Base-by-base conservation (phyloP, 2,113 vertebrate species). In the Thomomys bottae region DNA sequence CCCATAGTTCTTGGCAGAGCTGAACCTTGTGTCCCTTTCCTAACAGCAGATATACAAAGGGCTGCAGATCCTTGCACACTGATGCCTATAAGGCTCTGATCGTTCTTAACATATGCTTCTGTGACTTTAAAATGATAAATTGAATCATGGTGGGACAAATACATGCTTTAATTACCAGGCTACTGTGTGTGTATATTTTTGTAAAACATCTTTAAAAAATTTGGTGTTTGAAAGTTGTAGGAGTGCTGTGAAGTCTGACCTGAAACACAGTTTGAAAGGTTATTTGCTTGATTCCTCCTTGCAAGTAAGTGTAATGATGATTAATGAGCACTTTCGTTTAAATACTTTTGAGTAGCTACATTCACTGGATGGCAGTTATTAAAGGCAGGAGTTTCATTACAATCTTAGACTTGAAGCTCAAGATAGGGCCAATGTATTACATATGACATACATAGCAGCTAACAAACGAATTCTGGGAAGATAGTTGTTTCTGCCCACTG, bases 321-420 rank as follows among this genome's bases (percentile, higher is more conserved):
- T 96, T 90, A 96, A 96, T 95, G 93, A 96, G 80, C 86, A 95
- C 61, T 82, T 64, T 85, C 36, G 86, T 95, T 93, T 80, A 94
- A 96, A 84, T 87, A 87, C 20, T 83, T 96, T 70, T 75, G 76
- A 94, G 72, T 77, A 83, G 88, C 24, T 95, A 90, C 94, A 84
- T 92, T 91, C 21, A 77, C 80, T 87, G 14, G 75, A 78, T 64
- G 84, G 42, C 26, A 81, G 49, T 94, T 90, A 94, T 80, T 91
- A 85, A 96, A 94, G 54, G 21, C 34, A 85, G 6, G 61, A n/a
- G 4, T 84, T 89, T 84, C 63, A 84, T 90, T 84, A 78, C 42
- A 84, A 76, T 92, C 45, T 86, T 94, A 93, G 88, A 87, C 32
- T 73, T 88, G n/a, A 38, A 87, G 17, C 80, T 88, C 54, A 88